phyloP scores from a whole-genome alignment of 2,113 vertebrate species.

The Pangasianodon hypophthalmus region DNA sequence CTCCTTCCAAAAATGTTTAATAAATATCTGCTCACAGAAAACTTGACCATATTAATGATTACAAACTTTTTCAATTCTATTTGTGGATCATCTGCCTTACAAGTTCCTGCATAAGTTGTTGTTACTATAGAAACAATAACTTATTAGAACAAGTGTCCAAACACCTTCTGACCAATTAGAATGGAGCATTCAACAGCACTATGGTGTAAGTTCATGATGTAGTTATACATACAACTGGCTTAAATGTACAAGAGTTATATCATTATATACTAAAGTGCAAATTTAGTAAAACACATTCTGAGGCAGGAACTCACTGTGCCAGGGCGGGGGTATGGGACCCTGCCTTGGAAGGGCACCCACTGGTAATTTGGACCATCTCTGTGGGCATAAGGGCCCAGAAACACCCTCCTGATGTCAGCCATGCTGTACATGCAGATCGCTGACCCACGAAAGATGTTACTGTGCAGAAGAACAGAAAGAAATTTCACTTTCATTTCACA shows the following conservation, averaged over 20 bases:
- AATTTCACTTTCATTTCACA: neutral
- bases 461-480: constrained; percentile 58
- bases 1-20: neutral
- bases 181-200: neutral
- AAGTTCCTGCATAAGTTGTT: neutral
- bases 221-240: neutral
- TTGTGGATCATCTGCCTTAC: neutral
- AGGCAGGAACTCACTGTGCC: constrained; percentile 87
- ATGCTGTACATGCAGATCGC: constrained; percentile 97
- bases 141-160: neutral
- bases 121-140: neutral
- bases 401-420: constrained; percentile 93
- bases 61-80: neutral
- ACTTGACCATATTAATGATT: neutral
- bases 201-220: neutral
- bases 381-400: constrained; percentile 94
- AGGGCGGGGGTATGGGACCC: constrained; percentile 94
- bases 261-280: neutral
- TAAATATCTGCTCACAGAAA: neutral
- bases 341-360: constrained; percentile 94
- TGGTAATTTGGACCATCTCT: constrained; percentile 96
- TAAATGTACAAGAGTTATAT: neutral
- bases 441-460: constrained; percentile 96
- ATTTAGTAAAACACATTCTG: neutral
- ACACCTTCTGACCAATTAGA: neutral